Conservation (phyloP, 1,140 invertebrate genomes). For the Lepidurus packardi region DNA sequence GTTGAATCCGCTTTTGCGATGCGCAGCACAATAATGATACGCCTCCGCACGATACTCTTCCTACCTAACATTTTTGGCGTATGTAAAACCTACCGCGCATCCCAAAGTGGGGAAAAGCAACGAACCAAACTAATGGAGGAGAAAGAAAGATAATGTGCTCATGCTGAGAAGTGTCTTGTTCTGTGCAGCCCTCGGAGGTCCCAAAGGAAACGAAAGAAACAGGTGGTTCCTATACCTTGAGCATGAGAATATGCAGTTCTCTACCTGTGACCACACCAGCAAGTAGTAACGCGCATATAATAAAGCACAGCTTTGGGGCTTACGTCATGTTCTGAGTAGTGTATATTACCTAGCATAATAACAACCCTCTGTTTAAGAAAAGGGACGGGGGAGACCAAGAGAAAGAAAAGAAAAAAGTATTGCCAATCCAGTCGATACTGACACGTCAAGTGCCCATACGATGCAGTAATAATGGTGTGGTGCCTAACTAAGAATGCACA, state of each 20-base stretch:
- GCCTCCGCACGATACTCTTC: no score
- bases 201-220: neutral
- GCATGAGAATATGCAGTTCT: slow-evolving; percentile 32
- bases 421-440: neutral
- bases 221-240: neutral
- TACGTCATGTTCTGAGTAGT: no score
- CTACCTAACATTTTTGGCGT: no score
- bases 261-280: neutral
- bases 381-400: neutral
- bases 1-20: no score
- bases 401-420: neutral
- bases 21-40: no score
- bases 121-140: slow-evolving; percentile 33
- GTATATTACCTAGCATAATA: no score
- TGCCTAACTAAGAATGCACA: neutral
- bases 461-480: neutral
- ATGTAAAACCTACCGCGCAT: neutral
- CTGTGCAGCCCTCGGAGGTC: neutral
- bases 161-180: neutral
- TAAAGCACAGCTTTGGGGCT: no score
- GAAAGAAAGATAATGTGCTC: slow-evolving; percentile 15
- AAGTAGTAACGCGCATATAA: neutral
- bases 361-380: no score
- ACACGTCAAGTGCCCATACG: neutral
- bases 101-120: slow-evolving; percentile 30